Base-by-base conservation (phyloP, 1,140 invertebrate genomes). In the Orchestia grillus region DNA sequence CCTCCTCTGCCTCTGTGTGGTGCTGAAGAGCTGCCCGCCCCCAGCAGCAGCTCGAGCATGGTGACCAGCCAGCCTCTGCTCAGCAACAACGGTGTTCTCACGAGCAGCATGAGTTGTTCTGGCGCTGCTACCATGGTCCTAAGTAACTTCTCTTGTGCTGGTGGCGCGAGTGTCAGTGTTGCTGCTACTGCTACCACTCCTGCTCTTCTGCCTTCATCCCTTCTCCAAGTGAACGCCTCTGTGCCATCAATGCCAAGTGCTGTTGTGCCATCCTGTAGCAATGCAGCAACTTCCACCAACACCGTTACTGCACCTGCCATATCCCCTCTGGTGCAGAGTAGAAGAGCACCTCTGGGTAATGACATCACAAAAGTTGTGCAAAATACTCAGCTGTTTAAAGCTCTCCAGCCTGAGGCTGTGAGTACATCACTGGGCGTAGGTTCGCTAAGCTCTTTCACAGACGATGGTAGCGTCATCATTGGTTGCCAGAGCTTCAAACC, bases 351-450 rank as follows among this genome's bases (percentile, higher is more conserved):
- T 94, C 36, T 94, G 40, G 92, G 92, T 11, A 94, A 94, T 44
- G 92, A 94, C 41, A 94, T 94, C 43, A 94, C 92, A 6, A 94
- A 94, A 94, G 92, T 94, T 94, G 92, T 45, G 47, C 92, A 94
- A 94, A 94, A 94, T 94, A 94, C 92, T 94, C 92, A 94, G 92
- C 92, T 94, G 28, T 94, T 94, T 44, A 94, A 94, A 47, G 92
- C 92, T 0, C 44, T 94, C 23, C 92, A 94, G 44, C 92, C 92
- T 47, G 92, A 94, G 3, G 44, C 6, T 47, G 3, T 40, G 15
- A 94, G 44, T 47, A n/a, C 92, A 40, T 94, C 92, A n/a, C 92
- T 94, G 15, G 44, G 92, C 44, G 44, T 94, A 15, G 92, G 92
- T 94, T 94, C 92, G 6, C 44, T 94, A 15, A 94, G 92, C 92